Evolutionary conservation across 2,113 vertebrate genomes (phyloP), one percentile per base, ranked within the genome.

Genomic region (Lucifuga dentata): DNA sequence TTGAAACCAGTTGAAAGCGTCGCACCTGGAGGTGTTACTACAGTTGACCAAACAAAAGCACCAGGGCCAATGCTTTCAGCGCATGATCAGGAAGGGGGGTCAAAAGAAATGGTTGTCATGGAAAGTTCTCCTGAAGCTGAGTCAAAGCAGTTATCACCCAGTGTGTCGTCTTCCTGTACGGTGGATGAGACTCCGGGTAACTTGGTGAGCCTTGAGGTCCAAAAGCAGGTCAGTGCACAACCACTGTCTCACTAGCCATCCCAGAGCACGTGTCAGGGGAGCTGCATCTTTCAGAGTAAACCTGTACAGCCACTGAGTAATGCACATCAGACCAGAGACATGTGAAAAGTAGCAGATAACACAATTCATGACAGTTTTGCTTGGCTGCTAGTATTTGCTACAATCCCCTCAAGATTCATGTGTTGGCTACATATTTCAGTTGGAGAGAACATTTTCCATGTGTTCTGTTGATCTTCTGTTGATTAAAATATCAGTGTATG

Each of bases 261-360:
- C 15, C 40, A 6, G 56, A 73, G 46, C 2, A 9, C 7, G 20
- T 21, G 11, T 56, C 12, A 0, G 20, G 5, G 9, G 38, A 63
- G 20, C 45, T 67, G 21, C 21, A 29, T 17, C 24, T 11, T 21
- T 63, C 56, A 50, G 41, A 84, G 20, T 71, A 24, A 61, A 49
- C 10, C 24, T 33, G 45, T 10, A 24, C 32, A 26, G 5, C 10
- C 21, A 4, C n/a, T 33, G 20, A 41, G 26, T 23, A 8, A 19
- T 15, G 20, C 33, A 12, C 64, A 71, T 20, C 69, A 50, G 59
- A 72, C 68, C 63, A 65, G 45, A 76, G 80, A 90, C 41, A 46
- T 41, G 12, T 11, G 15, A 26, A 24, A 13, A 11, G 16, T 19
- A 2, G 17, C 26, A 11, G 35, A 49, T 67, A 57, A 41, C 13